Evolutionary conservation across 2,888 invertebrate genomes (phyloP).

Genomic region (Hanleya hanleyi): DNA sequence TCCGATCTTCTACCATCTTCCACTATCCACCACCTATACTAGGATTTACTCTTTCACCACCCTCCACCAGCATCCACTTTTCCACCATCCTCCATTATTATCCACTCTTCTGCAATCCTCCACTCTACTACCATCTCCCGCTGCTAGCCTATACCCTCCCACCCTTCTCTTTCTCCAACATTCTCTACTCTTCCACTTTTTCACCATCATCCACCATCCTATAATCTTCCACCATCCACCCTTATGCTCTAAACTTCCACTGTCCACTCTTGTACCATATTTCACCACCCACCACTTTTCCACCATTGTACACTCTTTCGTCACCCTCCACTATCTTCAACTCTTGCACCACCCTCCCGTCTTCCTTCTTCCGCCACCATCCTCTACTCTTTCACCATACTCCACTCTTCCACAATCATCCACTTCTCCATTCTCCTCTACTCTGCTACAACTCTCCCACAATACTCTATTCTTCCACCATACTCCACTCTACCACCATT

Average conservation of each 20-base stretch:
- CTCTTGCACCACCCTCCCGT: background rate
- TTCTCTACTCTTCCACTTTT: slow-evolving; percentile 2
- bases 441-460: background rate
- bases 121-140: too few relatives aligned
- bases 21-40: too few relatives aligned
- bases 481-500: too few relatives aligned
- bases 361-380: background rate
- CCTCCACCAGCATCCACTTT: too few relatives aligned
- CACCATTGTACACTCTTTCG: slow-evolving; percentile 23
- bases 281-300: slow-evolving; percentile 21
- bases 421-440: background rate
- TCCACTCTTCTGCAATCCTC: too few relatives aligned
- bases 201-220: too few relatives aligned
- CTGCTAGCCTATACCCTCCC: too few relatives aligned
- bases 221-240: slow-evolving; percentile 16
- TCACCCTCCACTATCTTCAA: slow-evolving; percentile 11
- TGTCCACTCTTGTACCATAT: slow-evolving; percentile 15
- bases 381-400: background rate
- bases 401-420: background rate
- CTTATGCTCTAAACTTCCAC: slow-evolving; percentile 15
- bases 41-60: too few relatives aligned
- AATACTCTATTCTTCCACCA: background rate
- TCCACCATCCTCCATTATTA: too few relatives aligned
- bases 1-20: too few relatives aligned
- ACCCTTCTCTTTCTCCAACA: too few relatives aligned